Conservation (phyloP, 2,113 vertebrate genomes). For the Strix uralensis region DNA sequence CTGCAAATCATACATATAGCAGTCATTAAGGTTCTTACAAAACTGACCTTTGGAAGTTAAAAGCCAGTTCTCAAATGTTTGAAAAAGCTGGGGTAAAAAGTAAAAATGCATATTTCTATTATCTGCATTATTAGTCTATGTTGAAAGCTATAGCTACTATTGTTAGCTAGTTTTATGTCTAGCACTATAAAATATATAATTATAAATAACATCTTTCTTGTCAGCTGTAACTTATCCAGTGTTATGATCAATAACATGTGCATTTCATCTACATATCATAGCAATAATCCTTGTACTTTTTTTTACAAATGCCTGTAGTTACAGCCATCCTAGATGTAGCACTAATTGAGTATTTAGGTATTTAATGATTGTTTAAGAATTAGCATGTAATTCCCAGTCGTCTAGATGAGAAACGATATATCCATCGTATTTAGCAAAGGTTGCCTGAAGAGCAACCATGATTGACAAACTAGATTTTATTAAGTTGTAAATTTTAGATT, state of each 20-base stretch:
- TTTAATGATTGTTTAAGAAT: not conserved
- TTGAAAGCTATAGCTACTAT: not conserved
- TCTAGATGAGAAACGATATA: not conserved
- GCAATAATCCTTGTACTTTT: not conserved
- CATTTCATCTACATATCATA: not conserved
- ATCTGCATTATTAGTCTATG: not conserved
- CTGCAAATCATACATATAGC: not conserved
- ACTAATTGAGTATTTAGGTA: not conserved
- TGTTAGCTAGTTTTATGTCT: not conserved
- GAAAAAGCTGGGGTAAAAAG: not conserved
- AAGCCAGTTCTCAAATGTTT: not conserved
- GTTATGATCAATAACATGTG: not conserved
- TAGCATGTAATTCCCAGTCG: not conserved
- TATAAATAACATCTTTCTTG: not conserved
- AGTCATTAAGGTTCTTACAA: not conserved
- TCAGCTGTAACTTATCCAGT: not conserved
- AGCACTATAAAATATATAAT: not conserved
- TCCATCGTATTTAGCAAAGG: not conserved
- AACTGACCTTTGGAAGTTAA: not conserved
- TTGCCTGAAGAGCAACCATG: not conserved
- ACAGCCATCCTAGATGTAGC: not conserved
- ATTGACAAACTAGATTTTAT: not conserved
- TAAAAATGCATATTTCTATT: not conserved
- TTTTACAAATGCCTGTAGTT: not conserved
- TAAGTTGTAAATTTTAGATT: not conserved